phyloP scores from a whole-genome alignment of 2,113 vertebrate genomes.

The Sylvicapra grimmia region DNA sequence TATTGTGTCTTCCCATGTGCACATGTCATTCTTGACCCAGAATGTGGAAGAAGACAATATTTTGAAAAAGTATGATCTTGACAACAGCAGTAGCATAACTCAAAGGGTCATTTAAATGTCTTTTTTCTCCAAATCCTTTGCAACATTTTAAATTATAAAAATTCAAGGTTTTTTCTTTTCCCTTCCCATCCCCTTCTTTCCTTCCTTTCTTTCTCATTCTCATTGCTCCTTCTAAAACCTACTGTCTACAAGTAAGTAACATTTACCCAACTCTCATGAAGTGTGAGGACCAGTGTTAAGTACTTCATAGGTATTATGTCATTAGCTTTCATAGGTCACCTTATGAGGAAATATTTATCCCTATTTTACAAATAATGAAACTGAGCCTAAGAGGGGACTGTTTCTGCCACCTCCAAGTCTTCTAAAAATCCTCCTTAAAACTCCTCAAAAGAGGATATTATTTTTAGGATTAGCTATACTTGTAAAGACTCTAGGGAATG shows the following conservation, averaged over 20 bases:
- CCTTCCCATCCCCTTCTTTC: too few species aligned
- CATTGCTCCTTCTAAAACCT: not conserved
- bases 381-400: not conserved
- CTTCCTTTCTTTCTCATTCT: not conserved
- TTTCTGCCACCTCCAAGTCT: not conserved
- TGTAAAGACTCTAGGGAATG: not conserved
- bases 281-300: not conserved
- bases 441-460: not conserved
- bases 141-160: not conserved
- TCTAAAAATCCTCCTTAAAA: not conserved
- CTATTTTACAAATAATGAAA: not conserved
- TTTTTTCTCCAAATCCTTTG: not conserved
- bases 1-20: not conserved
- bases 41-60: not conserved
- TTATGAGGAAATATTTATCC: not conserved
- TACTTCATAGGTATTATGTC: not conserved
- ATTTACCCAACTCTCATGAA: not conserved
- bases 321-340: not conserved
- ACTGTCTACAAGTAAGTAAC: not conserved
- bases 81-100: not conserved
- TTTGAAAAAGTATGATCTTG: not conserved
- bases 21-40: not conserved
- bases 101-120: not conserved
- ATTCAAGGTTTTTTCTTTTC: not conserved
- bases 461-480: not conserved